Evolutionary conservation across 2,113 vertebrate species (phyloP).

Genomic region (Antigone vipio): DNA sequence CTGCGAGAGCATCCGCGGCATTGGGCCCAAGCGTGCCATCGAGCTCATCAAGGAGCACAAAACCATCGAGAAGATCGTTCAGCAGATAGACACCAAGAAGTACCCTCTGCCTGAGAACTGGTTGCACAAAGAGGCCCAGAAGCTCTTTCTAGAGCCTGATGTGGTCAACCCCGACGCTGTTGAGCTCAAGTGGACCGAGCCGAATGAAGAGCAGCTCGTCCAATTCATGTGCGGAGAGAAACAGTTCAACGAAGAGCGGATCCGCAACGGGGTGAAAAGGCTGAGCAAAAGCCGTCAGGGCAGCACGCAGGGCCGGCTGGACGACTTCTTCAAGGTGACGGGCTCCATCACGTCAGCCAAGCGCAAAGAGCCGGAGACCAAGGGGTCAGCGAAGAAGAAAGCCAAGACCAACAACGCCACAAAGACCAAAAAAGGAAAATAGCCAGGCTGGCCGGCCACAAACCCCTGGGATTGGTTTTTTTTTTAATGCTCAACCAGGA

Average conservation of each 20-base stretch:
- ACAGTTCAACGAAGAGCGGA: constrained; percentile 94
- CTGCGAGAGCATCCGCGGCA: constrained; percentile 94
- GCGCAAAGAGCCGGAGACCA: constrained; percentile 87
- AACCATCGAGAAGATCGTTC: constrained; percentile 89
- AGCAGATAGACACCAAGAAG: constrained; percentile 87
- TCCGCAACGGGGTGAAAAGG: constrained; percentile 87
- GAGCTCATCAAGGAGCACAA: constrained; percentile 94
- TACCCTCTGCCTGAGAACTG: constrained; percentile 90
- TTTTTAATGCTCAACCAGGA: background rate
- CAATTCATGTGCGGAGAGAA: constrained; percentile 91
- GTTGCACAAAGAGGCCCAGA: constrained; percentile 89
- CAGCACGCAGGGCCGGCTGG: constrained; percentile 93
- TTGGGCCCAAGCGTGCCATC: constrained; percentile 93
- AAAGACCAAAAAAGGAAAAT: constrained; percentile 86
- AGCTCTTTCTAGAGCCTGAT: constrained; percentile 87
- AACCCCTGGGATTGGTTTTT: too few relatives aligned
- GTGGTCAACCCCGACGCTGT: constrained; percentile 81
- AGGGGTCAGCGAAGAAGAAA: constrained; percentile 90
- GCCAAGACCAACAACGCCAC: constrained; percentile 74
- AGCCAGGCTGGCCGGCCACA: accelerated
- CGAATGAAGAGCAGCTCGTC: constrained; percentile 85
- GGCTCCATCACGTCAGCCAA: constrained; percentile 91
- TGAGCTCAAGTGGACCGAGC: constrained; percentile 90
- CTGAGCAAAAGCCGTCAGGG: constrained; percentile 90
- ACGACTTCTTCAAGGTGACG: constrained; percentile 93